phyloP scores from a whole-genome alignment of 2,113 vertebrate genomes.

The Ia io region DNA sequence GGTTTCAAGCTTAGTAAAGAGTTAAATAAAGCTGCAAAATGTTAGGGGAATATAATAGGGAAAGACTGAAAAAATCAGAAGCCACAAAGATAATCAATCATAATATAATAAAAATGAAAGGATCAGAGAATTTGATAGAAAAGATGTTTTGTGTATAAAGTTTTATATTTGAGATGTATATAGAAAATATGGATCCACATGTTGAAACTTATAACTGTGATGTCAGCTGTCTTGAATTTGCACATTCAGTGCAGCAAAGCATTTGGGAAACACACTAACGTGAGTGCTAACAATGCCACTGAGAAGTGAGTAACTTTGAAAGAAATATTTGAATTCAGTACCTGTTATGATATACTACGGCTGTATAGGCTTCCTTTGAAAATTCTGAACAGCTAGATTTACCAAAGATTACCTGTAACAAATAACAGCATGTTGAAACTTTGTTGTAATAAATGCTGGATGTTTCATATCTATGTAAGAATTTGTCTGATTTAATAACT shows the following conservation, averaged over 20 bases:
- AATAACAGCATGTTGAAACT: constrained; percentile 70
- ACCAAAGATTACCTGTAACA: constrained; percentile 95
- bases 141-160: constrained; percentile 48
- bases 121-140: constrained; percentile 36
- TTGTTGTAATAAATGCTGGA: constrained; percentile 67
- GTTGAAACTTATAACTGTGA: constrained; percentile 37
- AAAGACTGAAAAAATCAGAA: constrained; percentile 39
- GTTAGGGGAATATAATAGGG: background rate
- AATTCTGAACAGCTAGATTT: constrained; percentile 99
- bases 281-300: constrained; percentile 67
- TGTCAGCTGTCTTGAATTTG: constrained; percentile 45
- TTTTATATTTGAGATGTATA: constrained; percentile 25
- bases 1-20: background rate
- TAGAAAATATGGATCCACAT: constrained; percentile 9
- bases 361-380: constrained; percentile 96
- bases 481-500: constrained; percentile 63
- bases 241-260: constrained; percentile 62
- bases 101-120: constrained; percentile 33
- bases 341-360: constrained; percentile 99
- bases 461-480: constrained; percentile 72
- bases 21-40: background rate
- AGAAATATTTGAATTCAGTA: constrained; percentile 78
- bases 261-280: constrained; percentile 66
- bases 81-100: background rate
- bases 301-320: constrained; percentile 76